phyloP scores from a whole-genome alignment of 1,140 invertebrate species.

The Neuroterus valhalla region DNA sequence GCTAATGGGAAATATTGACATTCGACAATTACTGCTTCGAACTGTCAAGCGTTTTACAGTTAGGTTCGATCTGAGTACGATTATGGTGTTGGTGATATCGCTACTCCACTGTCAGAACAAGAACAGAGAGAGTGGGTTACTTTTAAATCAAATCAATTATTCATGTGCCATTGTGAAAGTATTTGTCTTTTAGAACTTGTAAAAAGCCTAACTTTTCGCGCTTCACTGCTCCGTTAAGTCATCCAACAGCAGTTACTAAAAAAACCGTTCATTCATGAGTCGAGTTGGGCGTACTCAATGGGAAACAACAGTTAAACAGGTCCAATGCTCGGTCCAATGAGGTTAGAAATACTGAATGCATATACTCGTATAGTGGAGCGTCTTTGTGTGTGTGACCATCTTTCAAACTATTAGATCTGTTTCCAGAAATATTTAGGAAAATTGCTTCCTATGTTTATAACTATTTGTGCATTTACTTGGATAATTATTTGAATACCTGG shows the following conservation, averaged over 20 bases:
- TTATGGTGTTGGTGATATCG: conserved; percentile 9
- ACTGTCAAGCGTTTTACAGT: neutral
- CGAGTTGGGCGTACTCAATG: neutral
- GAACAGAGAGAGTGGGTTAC: neutral
- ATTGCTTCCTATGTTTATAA: too few relatives aligned
- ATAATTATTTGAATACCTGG: too few relatives aligned
- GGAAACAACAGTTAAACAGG: neutral
- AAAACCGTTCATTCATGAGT: neutral
- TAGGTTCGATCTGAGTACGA: neutral
- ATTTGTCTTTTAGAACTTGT: neutral
- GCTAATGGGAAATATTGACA: neutral
- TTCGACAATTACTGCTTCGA: neutral
- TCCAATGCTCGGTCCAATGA: too few relatives aligned
- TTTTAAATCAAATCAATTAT: conserved; percentile 1
- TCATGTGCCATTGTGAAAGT: neutral
- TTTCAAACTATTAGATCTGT: too few relatives aligned
- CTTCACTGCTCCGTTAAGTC: too few relatives aligned
- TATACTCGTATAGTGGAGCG: too few relatives aligned
- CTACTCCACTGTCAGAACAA: conserved; percentile 3
- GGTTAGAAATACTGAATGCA: too few relatives aligned
- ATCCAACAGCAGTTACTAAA: too few relatives aligned
- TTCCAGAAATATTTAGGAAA: too few relatives aligned
- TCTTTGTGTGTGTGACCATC: too few relatives aligned
- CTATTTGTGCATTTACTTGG: too few relatives aligned
- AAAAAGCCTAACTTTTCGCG: neutral